Evolutionary conservation across 2,113 vertebrate species (phyloP).

Genomic region (Euleptes europaea): DNA sequence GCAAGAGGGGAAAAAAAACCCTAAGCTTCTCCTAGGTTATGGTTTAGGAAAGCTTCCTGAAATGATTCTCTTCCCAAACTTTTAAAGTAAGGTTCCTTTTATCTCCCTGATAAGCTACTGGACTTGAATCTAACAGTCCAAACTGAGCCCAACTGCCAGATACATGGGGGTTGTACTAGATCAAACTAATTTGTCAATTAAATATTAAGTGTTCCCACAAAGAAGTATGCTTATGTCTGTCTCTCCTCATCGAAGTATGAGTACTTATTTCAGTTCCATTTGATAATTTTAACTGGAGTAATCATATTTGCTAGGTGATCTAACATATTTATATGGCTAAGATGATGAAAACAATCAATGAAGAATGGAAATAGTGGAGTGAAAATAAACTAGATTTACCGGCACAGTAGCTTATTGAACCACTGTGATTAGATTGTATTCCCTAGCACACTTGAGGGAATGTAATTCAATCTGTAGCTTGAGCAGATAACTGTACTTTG

Average conservation of each 20-base stretch:
- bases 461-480: conserved; percentile 61
- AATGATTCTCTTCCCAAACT: background rate
- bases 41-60: too few species aligned
- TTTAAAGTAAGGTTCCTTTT: too few species aligned
- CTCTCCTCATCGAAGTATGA: conserved; percentile 13
- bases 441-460: conserved; percentile 48
- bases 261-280: conserved; percentile 43
- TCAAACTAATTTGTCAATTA: conserved; percentile 31
- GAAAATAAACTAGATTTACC: conserved; percentile 65
- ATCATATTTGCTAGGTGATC: conserved; percentile 58
- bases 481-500: conserved; percentile 47
- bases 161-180: background rate
- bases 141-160: background rate
- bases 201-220: conserved; percentile 23
- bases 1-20: background rate
- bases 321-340: conserved; percentile 55
- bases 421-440: conserved; percentile 66
- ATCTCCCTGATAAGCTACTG: background rate
- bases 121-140: background rate
- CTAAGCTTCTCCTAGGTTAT: background rate
- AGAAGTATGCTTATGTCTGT: background rate
- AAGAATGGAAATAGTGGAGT: conserved; percentile 50
- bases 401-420: conserved; percentile 53
- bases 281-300: conserved; percentile 63
- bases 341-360: conserved; percentile 68